phyloP scores from a whole-genome alignment of 2,113 vertebrate genomes.

The Pluvianellus socialis region DNA sequence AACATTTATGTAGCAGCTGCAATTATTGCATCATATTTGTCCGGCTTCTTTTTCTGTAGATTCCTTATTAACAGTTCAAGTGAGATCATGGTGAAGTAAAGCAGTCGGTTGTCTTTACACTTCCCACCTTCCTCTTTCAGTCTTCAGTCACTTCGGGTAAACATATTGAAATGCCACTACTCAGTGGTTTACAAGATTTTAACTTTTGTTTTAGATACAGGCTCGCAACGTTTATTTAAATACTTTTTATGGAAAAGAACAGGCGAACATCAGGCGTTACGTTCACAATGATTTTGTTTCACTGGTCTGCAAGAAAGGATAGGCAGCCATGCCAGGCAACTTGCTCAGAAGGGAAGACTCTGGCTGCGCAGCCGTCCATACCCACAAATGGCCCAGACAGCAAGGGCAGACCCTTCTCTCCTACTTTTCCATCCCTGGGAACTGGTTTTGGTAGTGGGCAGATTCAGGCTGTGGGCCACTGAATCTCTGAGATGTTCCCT shows the following conservation, averaged over 20 bases:
- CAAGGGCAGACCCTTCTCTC: not conserved
- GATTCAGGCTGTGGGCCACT: not conserved
- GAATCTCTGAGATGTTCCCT: not conserved
- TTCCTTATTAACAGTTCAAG: not conserved
- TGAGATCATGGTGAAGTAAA: not conserved
- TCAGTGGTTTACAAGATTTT: not conserved
- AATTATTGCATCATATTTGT: not conserved
- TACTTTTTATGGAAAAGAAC: not conserved
- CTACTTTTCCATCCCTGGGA: not conserved
- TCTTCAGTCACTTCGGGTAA: not conserved
- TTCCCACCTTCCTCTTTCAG: not conserved
- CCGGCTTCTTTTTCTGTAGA: not conserved
- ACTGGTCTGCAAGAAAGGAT: not conserved
- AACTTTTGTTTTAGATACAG: not conserved
- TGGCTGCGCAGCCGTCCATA: not conserved
- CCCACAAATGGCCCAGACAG: not conserved
- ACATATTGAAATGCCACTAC: not conserved
- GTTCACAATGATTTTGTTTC: not conserved
- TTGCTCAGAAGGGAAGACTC: not conserved
- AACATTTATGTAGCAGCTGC: not conserved
- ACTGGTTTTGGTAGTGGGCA: not conserved
- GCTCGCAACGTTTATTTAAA: not conserved
- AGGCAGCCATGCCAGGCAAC: not conserved
- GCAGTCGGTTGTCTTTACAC: not conserved
- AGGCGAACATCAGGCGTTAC: not conserved